These are phyloP conservation scores for Aethina tumida DNA, from an alignment of 1,140 invertebrate genomes.

Conservation along the genomic window DNA sequence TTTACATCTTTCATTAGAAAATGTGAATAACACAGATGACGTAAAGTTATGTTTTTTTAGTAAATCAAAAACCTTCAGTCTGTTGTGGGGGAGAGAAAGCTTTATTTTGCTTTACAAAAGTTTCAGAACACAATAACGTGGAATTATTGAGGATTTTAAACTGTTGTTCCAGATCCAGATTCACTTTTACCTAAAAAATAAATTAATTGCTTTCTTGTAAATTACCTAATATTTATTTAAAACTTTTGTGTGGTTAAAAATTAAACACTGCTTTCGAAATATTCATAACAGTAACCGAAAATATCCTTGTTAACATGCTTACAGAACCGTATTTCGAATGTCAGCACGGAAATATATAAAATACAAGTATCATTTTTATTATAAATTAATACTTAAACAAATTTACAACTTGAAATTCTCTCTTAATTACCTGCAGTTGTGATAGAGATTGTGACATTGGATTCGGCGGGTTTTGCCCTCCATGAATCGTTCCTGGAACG, in stretches of 20 bases:
- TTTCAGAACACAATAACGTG: slow-evolving; percentile 6
- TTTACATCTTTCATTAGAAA: slow-evolving; percentile 11
- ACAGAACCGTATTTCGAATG: background rate
- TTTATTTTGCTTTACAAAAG: slow-evolving; percentile 9
- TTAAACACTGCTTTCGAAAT: too few species aligned
- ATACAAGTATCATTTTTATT: background rate
- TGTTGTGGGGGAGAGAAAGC: slow-evolving; percentile 8
- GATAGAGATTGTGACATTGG: slow-evolving; percentile 5
- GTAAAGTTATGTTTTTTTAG: slow-evolving; percentile 8
- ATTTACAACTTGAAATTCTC: slow-evolving; percentile 3
- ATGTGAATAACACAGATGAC: slow-evolving; percentile 1
- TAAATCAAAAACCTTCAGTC: slow-evolving; percentile 11
- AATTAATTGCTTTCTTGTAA: too few species aligned
- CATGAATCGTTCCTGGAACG: slow-evolving; percentile 27
- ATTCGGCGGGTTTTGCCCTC: slow-evolving; percentile 30
- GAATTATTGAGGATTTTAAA: background rate
- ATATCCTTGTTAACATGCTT: background rate
- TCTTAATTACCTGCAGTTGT: slow-evolving; percentile 3
- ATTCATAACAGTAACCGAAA: too few species aligned
- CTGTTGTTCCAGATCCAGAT: background rate
- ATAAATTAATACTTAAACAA: background rate
- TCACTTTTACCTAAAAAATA: slow-evolving; percentile 2
- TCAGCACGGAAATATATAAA: background rate
- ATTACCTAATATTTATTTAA: too few species aligned
- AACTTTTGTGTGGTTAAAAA: too few species aligned